phyloP scores from a whole-genome alignment of 2,797 vertebrate species.

The Oreonectes daqikongensis region DNA sequence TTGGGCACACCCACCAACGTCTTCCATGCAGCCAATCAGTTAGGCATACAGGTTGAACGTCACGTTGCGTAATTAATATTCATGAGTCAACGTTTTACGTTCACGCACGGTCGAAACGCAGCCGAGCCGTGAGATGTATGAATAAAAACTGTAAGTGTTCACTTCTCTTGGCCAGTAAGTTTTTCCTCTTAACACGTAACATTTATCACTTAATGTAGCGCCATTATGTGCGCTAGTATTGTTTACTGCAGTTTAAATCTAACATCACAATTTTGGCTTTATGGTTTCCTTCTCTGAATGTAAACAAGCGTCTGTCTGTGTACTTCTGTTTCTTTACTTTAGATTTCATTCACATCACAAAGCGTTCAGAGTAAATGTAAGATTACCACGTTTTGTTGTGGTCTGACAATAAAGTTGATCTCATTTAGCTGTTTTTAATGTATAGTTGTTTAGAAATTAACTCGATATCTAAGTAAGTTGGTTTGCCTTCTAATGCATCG shows the following conservation, averaged over 20 bases:
- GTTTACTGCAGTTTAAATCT: neutral
- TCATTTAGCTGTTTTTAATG: neutral
- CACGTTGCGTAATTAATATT: conserved; percentile 1
- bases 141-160: neutral
- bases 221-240: neutral
- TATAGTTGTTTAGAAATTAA: too few species aligned
- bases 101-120: too few species aligned
- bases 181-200: neutral
- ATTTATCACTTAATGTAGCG: neutral
- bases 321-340: neutral
- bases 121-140: neutral
- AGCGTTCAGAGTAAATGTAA: neutral
- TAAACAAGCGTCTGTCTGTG: neutral
- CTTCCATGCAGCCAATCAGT: neutral
- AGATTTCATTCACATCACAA: neutral
- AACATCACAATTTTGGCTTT: too few species aligned
- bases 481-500: too few species aligned
- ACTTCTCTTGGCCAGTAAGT: neutral
- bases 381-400: neutral
- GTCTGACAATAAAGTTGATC: neutral
- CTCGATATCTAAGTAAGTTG: too few species aligned
- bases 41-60: neutral
- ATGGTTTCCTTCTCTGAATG: too few species aligned
- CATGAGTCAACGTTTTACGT: too few species aligned
- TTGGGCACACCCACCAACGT: too few species aligned